These are phyloP conservation scores for Cheilosia vulpina DNA, from an alignment of 2,888 invertebrate genomes.

Conservation along the genomic window DNA sequence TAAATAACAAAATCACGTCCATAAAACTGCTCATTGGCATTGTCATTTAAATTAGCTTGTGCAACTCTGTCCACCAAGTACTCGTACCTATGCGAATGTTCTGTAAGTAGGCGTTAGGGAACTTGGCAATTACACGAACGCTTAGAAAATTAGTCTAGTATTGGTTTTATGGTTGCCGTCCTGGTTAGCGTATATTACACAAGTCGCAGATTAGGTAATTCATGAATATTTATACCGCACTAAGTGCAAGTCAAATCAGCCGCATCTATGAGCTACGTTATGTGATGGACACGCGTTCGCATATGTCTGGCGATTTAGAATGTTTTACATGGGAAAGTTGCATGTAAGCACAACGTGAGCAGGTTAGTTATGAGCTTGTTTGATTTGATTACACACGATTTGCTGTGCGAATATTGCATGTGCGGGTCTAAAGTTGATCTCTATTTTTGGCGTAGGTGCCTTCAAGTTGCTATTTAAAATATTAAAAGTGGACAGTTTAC, in stretches of 20 bases:
- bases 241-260: slow-evolving; percentile 39
- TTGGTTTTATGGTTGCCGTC: slow-evolving; percentile 22
- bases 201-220: slow-evolving; percentile 13
- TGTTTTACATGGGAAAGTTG: neutral
- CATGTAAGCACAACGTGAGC: slow-evolving; percentile 5
- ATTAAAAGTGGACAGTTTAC: too few species aligned
- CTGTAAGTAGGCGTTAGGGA: slow-evolving; percentile 61
- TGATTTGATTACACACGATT: too few species aligned
- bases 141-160: slow-evolving; percentile 1
- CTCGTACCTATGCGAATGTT: neutral
- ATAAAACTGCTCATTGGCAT: slow-evolving; percentile 54
- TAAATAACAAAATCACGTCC: slow-evolving; percentile 56
- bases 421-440: too few species aligned
- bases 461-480: too few species aligned
- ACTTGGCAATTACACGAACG: slow-evolving; percentile 42
- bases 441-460: too few species aligned
- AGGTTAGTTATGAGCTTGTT: neutral
- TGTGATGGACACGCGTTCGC: slow-evolving; percentile 10
- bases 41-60: slow-evolving; percentile 52
- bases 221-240: slow-evolving; percentile 51
- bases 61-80: slow-evolving; percentile 8
- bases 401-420: too few species aligned
- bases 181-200: neutral
- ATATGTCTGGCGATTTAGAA: slow-evolving; percentile 7
- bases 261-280: neutral